Percentiles rank a stretch among this genome's conserved stretches.
Conservation (phyloP, 2,797 vertebrate genomes). For the Pseudochirops cupreus region DNA sequence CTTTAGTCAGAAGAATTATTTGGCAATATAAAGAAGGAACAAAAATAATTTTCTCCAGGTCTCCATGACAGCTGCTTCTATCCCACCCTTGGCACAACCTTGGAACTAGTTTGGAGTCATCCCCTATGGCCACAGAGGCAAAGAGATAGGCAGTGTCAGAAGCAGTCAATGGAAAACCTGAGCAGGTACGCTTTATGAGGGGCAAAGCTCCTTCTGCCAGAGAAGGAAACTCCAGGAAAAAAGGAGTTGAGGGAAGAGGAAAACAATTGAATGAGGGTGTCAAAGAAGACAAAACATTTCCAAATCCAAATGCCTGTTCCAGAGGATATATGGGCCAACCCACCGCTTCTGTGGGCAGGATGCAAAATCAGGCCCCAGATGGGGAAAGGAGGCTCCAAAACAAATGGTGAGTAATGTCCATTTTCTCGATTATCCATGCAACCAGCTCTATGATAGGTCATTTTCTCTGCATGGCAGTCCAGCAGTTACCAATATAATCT, state of each 20-base stretch:
- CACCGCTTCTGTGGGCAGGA: background rate
- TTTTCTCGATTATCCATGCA: background rate
- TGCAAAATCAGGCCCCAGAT: background rate
- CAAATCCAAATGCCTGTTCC: background rate
- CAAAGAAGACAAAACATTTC: background rate
- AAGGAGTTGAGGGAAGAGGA: background rate
- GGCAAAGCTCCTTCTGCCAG: background rate
- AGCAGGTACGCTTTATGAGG: constrained; percentile 10
- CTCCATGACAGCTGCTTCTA: background rate
- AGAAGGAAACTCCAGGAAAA: background rate
- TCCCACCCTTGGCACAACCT: background rate
- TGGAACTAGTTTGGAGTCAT: background rate
- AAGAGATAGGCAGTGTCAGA: background rate
- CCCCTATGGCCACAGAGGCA: background rate
- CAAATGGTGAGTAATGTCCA: background rate
- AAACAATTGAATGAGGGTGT: background rate
- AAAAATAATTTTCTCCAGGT: constrained; percentile 18
- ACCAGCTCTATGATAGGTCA: constrained; percentile 46
- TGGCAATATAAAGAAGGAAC: background rate
- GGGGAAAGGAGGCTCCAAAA: background rate
- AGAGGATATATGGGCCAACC: background rate
- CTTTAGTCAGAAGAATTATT: constrained; percentile 31
- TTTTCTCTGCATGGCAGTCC: background rate
- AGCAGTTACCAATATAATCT: constrained; percentile 20
- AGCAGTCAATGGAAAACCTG: background rate